Evolutionary conservation across 2,113 vertebrate species (phyloP).

Genomic region (Phalacrocorax pelagicus): DNA sequence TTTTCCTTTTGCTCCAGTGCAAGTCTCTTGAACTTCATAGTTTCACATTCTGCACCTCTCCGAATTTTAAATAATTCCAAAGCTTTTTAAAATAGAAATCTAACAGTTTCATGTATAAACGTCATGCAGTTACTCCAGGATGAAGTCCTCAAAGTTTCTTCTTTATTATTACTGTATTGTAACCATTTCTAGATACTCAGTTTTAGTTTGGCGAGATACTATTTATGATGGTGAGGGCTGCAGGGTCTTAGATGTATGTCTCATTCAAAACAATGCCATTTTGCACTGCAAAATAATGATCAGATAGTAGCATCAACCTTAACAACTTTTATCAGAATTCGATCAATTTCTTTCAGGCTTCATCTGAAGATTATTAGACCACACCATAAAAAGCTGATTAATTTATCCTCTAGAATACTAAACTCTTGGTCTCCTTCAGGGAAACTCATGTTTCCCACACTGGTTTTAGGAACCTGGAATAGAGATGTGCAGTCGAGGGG

Average conservation of each 20-base stretch:
- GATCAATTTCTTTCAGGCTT: neutral
- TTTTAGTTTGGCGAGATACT: neutral
- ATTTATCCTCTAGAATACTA: neutral
- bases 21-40: neutral
- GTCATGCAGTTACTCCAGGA: neutral
- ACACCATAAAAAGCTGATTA: neutral
- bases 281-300: neutral
- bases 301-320: neutral
- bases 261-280: neutral
- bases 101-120: neutral
- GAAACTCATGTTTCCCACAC: neutral
- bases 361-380: neutral
- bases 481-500: neutral
- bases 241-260: neutral
- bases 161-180: neutral
- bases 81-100: neutral
- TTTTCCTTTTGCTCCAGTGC: neutral
- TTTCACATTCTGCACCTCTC: neutral
- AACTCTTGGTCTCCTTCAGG: neutral
- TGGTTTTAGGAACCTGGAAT: neutral
- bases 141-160: neutral
- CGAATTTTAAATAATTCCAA: neutral
- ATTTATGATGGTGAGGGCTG: neutral
- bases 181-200: neutral
- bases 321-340: neutral